phyloP scores from a whole-genome alignment of 2,113 vertebrate genomes.

The Aramus guarauna region DNA sequence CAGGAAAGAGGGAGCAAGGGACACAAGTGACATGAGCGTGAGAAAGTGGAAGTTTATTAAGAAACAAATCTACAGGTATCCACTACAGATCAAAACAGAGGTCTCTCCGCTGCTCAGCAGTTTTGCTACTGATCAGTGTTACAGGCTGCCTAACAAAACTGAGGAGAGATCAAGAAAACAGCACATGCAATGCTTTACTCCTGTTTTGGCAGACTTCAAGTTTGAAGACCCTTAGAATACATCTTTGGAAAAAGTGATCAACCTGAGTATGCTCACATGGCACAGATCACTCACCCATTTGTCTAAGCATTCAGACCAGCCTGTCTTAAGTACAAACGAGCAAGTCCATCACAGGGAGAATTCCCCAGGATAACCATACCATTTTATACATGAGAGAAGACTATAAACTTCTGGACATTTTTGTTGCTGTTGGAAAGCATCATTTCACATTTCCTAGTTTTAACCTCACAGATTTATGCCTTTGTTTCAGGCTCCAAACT shows the following conservation, averaged over 20 bases:
- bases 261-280: not conserved
- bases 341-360: not conserved
- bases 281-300: not conserved
- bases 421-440: constrained; percentile 12
- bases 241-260: not conserved
- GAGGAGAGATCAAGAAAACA: not conserved
- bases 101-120: not conserved
- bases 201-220: not conserved
- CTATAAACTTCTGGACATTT: not conserved
- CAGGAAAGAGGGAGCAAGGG: not conserved
- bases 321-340: not conserved
- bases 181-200: not conserved
- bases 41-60: constrained; percentile 3
- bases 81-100: not conserved
- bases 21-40: not conserved
- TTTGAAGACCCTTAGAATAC: not conserved
- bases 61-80: not conserved
- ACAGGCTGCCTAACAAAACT: not conserved
- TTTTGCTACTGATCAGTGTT: not conserved
- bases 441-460: not conserved
- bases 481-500: not conserved
- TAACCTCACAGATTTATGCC: not conserved
- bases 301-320: not conserved
- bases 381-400: not conserved
- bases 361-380: not conserved